Conservation (phyloP, 2,113 vertebrate genomes). For the Tachuris rubrigastra region DNA sequence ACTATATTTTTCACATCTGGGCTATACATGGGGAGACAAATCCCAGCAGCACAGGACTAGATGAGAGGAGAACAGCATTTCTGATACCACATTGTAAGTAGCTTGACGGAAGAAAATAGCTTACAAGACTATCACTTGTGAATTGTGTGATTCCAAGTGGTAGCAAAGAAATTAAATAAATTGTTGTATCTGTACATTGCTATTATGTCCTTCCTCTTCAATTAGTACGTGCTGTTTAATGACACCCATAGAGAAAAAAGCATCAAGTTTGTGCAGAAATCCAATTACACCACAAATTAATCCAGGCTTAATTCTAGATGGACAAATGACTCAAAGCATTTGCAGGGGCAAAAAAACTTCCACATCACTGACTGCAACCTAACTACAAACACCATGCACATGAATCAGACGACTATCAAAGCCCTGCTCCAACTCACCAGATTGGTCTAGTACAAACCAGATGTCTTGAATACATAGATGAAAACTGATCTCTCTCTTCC, state of each 20-base stretch:
- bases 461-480: background rate
- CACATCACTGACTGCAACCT: background rate
- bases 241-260: background rate
- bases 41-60: background rate
- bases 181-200: background rate
- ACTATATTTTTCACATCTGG: background rate
- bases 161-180: background rate
- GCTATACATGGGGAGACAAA: background rate
- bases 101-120: background rate
- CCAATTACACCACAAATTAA: rapidly evolving
- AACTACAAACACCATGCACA: background rate
- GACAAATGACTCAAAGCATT: background rate
- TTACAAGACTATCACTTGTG: background rate
- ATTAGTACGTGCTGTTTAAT: background rate
- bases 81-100: background rate
- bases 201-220: background rate
- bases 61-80: background rate
- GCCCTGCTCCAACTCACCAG: background rate
- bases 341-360: background rate
- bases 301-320: background rate
- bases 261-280: background rate
- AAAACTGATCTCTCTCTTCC: background rate
- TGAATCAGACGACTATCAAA: background rate
- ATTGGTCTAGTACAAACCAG: background rate
- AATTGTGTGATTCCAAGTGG: background rate